Conservation (phyloP, 2,113 vertebrate genomes). For the Myrmecobius fasciatus region DNA sequence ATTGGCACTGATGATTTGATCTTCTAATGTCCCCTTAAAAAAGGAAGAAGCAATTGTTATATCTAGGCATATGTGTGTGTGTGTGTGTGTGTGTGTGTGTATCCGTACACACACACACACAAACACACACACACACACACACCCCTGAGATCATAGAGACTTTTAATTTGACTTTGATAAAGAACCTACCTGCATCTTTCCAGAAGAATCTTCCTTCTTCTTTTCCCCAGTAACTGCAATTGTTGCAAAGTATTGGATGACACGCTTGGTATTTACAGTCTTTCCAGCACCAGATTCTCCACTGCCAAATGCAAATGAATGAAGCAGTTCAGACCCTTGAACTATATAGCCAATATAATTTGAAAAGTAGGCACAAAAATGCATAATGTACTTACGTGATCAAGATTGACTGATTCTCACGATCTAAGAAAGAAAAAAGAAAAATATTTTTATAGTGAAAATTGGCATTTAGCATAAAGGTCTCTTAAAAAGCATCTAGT, state of each 20-base stretch:
- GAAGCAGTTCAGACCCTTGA: conserved; percentile 18
- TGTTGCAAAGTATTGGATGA: conserved; percentile 83
- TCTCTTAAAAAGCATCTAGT: background rate
- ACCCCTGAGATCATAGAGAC: background rate
- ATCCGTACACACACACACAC: too few relatives aligned
- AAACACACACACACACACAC: too few relatives aligned
- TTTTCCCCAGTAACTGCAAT: conserved; percentile 82
- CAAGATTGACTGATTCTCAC: conserved; percentile 90
- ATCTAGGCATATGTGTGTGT: background rate
- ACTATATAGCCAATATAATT: background rate
- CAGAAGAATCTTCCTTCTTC: conserved; percentile 77
- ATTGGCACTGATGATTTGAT: conserved; percentile 86
- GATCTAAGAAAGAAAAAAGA: conserved; percentile 80
- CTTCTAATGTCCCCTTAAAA: conserved; percentile 84
- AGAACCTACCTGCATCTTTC: conserved; percentile 87
- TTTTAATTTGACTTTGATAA: background rate
- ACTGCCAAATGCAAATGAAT: conserved; percentile 82
- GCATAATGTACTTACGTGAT: conserved; percentile 85
- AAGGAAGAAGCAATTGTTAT: background rate
- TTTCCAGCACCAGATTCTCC: conserved; percentile 85
- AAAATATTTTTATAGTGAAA: background rate
- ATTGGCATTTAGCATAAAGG: background rate
- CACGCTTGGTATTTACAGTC: conserved; percentile 83
- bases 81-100: too few relatives aligned
- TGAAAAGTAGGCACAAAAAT: background rate